Evolutionary conservation across 2,888 invertebrate species (phyloP), one percentile per base, ranked within the genome.

Genomic region (Parasteatoda lunata): DNA sequence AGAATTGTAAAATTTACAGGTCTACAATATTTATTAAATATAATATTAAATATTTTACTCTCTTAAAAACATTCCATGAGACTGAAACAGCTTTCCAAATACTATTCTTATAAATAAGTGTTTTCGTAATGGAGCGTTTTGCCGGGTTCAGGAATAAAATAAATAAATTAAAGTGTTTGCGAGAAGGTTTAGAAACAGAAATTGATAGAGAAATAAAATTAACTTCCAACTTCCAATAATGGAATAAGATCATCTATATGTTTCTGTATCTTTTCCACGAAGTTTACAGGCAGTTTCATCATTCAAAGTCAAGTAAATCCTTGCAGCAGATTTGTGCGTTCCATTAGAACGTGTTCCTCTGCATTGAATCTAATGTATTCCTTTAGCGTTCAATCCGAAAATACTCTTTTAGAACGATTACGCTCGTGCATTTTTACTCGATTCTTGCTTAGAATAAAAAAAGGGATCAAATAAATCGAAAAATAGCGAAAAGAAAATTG

Each of bases 281-380:
- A 80, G 52, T 72, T 77, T 84, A 66, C 83, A 72, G 45, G 64
- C 47, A 80, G 52, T 72, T 80, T 72, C 85, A 86, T 86, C 85
- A 77, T 72, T 86, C 85, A 86, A 76, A 80, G 85, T 80, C 72
- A 80, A 71, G 59, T 52, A 86, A 13, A 86, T 86, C 71, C 69
- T 47, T 66, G 47, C 49, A 70, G 30, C 6, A 66, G 71, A 86
- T 86, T 72, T 86, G 77, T 80, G 68, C n/a, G n/a, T 7, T 52
- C 30, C 80, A 72, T 86, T 86, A 84, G 77, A 30, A 49, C 15
- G 45, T 51, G 45, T 66, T 47, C 71, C 9, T 49, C 49, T n/a
- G 68, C 11, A 8, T 7, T 13, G 45, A 4, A n/a, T 49, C 66
- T 81, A 82, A 82, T 76, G 76, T 76, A 82, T 82, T 71, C 70